Percentiles rank a stretch among this genome's conserved stretches.
Evolutionary conservation across 2,113 vertebrate genomes (phyloP).

Genomic region (Henicopernis longicauda): DNA sequence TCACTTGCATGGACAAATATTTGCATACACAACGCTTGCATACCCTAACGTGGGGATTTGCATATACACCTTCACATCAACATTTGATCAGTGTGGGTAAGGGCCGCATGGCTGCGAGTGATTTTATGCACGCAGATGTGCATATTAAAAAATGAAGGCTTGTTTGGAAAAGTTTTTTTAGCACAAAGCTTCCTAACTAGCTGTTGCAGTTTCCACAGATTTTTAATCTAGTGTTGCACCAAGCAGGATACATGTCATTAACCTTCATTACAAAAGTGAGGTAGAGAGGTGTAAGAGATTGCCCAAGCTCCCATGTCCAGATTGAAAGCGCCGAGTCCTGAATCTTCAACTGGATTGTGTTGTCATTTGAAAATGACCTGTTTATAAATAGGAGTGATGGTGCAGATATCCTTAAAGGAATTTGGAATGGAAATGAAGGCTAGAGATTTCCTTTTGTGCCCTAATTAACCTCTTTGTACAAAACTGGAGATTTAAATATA

Average conservation of each 20-base stretch:
- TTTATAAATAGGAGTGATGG: not conserved
- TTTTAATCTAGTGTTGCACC: not conserved
- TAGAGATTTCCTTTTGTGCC: not conserved
- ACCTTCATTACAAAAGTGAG: not conserved
- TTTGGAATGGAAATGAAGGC: not conserved
- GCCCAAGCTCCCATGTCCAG: not conserved
- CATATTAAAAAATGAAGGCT: not conserved
- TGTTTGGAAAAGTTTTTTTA: not conserved
- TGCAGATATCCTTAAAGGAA: not conserved
- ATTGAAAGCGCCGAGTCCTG: rapidly evolving
- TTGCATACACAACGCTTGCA: not conserved
- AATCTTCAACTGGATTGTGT: not conserved
- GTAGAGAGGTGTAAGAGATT: not conserved
- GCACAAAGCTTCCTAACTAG: not conserved
- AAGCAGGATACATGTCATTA: not conserved
- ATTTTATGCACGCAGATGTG: not conserved
- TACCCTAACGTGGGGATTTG: not conserved
- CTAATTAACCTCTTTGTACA: not conserved
- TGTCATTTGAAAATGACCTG: not conserved
- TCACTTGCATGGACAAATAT: not conserved
- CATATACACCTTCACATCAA: not conserved
- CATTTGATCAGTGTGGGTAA: rapidly evolving
- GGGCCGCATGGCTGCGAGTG: rapidly evolving
- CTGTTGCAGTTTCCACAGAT: not conserved
- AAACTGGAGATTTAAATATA: not conserved